Base-by-base conservation (phyloP, 2,888 invertebrate genomes). In the Troides helena region DNA sequence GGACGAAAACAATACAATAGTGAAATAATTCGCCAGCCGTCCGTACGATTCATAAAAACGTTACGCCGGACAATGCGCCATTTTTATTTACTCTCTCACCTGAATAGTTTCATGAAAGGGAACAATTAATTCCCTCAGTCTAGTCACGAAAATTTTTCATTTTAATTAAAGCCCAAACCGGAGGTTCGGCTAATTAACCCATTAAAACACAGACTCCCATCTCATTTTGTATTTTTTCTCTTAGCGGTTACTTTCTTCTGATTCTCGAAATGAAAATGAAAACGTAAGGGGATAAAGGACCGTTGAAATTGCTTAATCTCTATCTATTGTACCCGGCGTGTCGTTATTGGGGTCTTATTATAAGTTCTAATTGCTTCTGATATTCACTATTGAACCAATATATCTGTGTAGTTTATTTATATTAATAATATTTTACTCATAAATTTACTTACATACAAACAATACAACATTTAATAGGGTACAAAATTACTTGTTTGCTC, bases 161-260 rank as follows among this genome's bases (percentile, higher is more conserved):
- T 92, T 92, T 92, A 91, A 92, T 92, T 92, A 92, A 91, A 90
- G 85, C 86, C 78, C 85, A 85, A 78, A 86, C 88, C 85, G 86
- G 85, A 81, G 91, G 87, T 90, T 92, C 83, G 85, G 87, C 92
- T 92, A 92, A 92, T 92, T 92, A 90, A 91, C 90, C 90, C 90
- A 92, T 92, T 92, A 92, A 90, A 92, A 91, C 86, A 87, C 88
- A 86, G 89, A 86, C 85, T 90, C 87, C 83, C 79, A 84, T 86
- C 87, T 86, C 85, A 85, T 92, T 89, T 84, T 85, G 84, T 87
- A 85, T 88, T 89, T 89, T 81, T 87, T 84, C 81, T 78, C 78
- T 74, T 77, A 84, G 76, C 85, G 86, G 87, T 88, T 87, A 86
- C 86, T 88, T 88, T 89, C 87, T 90, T 87, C 85, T 82, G 86